Base-by-base conservation (phyloP, 2,888 invertebrate genomes). In the Tetranychus piercei region DNA sequence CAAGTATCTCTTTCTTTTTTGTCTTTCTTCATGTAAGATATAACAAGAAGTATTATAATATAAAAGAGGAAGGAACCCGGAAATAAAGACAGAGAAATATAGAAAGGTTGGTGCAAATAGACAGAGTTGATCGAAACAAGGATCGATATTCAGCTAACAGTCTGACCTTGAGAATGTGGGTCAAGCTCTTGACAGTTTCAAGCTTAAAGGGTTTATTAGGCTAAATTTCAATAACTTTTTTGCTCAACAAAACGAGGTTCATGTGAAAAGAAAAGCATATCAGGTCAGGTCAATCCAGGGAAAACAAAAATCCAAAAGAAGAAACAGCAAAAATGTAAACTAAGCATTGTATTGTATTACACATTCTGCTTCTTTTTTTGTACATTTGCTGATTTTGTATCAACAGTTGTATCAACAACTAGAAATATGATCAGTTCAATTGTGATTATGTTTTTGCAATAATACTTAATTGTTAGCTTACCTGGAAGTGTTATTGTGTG, bases 401-500 rank as follows among this genome's bases (percentile, higher is more conserved):
- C 34, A 34, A 34, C 34, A 34, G 34, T 5, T 34, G 34, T 34
- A 34, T 34, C 34, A 34, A 34, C 34, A 34, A 34, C 3, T 34
- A 34, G 3, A 34, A 34, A 34, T 34, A 34, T 34, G 34, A 34
- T 34, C 34, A 34, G 5, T 5, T 34, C 5, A 34, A 34, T 34
- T 4, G 34, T 34, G 34, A 34, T 34, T 34, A 34, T 34, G 4
- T 34, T 34, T 34, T 34, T 34, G 34, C 34, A 34, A 34, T 34
- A 34, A 34, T 34, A 34, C 5, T 34, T 34, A 55, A 55, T 15
- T 15, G 15, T 55, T 55, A 6, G 7, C 77, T 77, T 77, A 79
- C 79, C 78, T 74, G 79, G 79, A 74, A 79, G 74, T 66, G 77
- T 77, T 44, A 79, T 73, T 15, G 79, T 78, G 73, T 78, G 78